Evolutionary conservation across 2,888 invertebrate genomes (phyloP), one percentile per base, ranked within the genome.

Genomic region (Druceiella hillmani): DNA sequence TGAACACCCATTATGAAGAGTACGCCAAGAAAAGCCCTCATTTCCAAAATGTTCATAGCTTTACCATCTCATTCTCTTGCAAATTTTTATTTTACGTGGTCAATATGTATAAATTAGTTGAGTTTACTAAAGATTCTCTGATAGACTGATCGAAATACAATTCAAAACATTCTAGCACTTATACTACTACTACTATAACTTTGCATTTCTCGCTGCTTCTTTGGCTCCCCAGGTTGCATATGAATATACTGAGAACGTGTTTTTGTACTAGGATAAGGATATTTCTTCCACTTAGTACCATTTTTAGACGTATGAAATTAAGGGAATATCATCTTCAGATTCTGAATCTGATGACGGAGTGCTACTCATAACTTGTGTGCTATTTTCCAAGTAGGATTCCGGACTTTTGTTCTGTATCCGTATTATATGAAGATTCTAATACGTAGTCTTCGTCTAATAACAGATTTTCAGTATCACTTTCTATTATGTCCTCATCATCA

Each of bases 281-380:
- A 20, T 20, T 20, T 20, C 22, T n/a, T 20, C 22, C 22, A 20
- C 22, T 20, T 20, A 20, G 22, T 20, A 20, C 22, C 22, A 20
- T 20, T 6, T 20, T 20, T 20, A 9, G 22, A 20, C 22, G 22
- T 20, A 20, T 20, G 22, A 7, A 7, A 6, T 20, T 20, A 20
- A 9, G n/a, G 22, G 22, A 20, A 20, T 20, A 20, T 20, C 22
- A 7, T 20, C 22, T 20, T 20, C 22, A 9, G 6, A 20, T 20
- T 20, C 22, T 20, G 22, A 20, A 20, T n/a, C 22, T 20, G n/a
- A 6, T n/a, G 22, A 6, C 9, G 22, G 22, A 20, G 22, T 20
- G 22, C 22, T 20, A 9, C 22, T n/a, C 22, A 7, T 6, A 20
- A 20, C 6, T 20, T 20, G 22, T 7, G 6, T n/a, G 22, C 22